Percentiles rank a stretch among this genome's conserved stretches.
Conservation (phyloP, 2,797 vertebrate species). For the Acanthornis magna region DNA sequence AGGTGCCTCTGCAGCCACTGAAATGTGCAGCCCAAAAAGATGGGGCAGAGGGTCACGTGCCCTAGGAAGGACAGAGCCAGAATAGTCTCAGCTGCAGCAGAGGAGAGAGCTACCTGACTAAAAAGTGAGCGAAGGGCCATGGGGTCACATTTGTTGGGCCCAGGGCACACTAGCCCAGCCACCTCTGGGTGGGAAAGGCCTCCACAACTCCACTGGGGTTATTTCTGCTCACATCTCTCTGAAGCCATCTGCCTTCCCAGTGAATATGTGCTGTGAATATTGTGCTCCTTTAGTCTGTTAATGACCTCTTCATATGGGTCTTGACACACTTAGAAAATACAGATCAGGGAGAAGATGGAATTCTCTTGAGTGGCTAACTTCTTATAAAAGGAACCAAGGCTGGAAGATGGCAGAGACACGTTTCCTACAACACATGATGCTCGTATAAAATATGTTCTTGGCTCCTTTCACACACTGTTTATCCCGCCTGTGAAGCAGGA, state of each 20-base stretch:
- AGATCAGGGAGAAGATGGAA: not conserved
- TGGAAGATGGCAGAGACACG: conserved; percentile 17
- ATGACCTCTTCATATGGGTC: not conserved
- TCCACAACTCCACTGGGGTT: not conserved
- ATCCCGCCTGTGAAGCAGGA: not conserved
- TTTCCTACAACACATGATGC: conserved; percentile 49
- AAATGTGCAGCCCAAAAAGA: not conserved
- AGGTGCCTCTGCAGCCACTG: rapidly evolving
- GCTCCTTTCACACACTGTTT: conserved; percentile 2
- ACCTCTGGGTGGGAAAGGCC: rapidly evolving
- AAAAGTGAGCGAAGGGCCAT: rapidly evolving
- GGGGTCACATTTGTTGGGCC: rapidly evolving
- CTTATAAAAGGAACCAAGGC: not conserved
- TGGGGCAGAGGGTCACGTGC: rapidly evolving
- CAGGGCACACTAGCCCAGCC: too few species aligned
- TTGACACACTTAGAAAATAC: conserved; percentile 21
- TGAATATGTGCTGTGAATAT: not conserved
- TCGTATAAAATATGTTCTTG: conserved; percentile 60
- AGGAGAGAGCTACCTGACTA: not conserved
- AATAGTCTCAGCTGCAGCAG: not conserved
- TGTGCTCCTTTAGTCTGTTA: not conserved
- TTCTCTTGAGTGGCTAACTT: not conserved
- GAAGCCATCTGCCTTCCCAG: not conserved
- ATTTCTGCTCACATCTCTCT: not conserved
- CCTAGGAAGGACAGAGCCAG: not conserved